Evolutionary conservation across 92 coral and sea anemone genomes (phyloP).

Genomic region (Zoanthus sansibaricus): DNA sequence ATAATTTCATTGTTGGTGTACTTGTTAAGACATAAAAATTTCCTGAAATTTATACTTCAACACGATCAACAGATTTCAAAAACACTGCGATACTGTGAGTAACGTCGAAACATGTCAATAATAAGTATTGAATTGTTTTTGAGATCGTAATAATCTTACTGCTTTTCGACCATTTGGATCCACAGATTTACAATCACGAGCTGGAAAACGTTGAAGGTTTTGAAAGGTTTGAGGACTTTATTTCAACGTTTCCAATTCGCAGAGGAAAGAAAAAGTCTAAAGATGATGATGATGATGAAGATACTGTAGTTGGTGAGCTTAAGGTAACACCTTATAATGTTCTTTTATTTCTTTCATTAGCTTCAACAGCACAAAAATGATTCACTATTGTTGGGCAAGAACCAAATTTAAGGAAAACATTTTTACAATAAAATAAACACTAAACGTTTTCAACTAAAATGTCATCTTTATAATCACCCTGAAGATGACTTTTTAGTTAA

Average conservation of each 20-base stretch:
- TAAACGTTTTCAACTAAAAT: too few relatives aligned
- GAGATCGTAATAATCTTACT: too few relatives aligned
- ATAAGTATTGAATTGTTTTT: too few relatives aligned
- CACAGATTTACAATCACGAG: slow-evolving; percentile 68
- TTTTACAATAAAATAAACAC: too few relatives aligned
- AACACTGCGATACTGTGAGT: too few relatives aligned
- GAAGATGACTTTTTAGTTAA: too few relatives aligned
- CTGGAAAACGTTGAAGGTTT: slow-evolving; percentile 73
- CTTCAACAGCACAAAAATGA: background rate
- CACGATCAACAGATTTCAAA: slow-evolving; percentile 51
- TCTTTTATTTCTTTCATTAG: background rate
- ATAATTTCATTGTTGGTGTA: background rate
- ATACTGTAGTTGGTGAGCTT: slow-evolving; percentile 78
- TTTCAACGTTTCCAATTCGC: slow-evolving; percentile 65
- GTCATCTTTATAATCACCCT: too few relatives aligned
- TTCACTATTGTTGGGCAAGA: background rate
- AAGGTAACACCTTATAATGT: slow-evolving; percentile 57
- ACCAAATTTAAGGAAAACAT: background rate
- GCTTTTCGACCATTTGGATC: too few relatives aligned
- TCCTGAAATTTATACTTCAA: background rate
- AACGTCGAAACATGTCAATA: too few relatives aligned
- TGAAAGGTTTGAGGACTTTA: slow-evolving; percentile 72
- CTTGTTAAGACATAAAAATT: too few relatives aligned
- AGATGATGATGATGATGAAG: slow-evolving; percentile 78
- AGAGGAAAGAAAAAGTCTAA: slow-evolving; percentile 80